Base-by-base conservation (phyloP, 2,797 vertebrate genomes). In the Anguilla pacifica region DNA sequence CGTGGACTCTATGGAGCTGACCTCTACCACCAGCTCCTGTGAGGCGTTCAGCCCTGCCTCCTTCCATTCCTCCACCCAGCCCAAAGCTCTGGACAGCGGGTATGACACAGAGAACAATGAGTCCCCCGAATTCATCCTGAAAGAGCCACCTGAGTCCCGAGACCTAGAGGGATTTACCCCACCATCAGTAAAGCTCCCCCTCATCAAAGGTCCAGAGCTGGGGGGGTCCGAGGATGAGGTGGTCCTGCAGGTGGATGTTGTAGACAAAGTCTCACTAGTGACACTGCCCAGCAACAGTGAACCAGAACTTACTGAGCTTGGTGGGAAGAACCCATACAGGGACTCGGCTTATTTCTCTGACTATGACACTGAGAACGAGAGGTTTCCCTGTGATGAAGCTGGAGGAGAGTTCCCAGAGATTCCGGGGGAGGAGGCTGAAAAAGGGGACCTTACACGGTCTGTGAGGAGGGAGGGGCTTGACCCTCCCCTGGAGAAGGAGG, bases 301-400 rank as follows among this genome's bases (percentile, higher is more conserved):
- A 17, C 93, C 92, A 3, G 92, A 94, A 81, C 95, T 96, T 35
- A 91, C 94, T 3, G 93, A 94, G 9, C 94, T 97, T 2, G 94
- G 95, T 0, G 95, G 97, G 51, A 96, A 98, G 90, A 98, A 95
- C 55, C 97, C 97, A 3, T 97, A 98, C 90, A 95, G 98, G 57
- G 98, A 99, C 95, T 99, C 98, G 0, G 98, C 98, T 22, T 99
- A 99, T 92, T 99, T 99, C 92, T 99, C 98, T 0, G 98, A 99
- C 93, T 97, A 97, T 25, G 98, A 99, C 3, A 22, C 94, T 0
- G 97, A 97, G 91, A 95, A 94, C 0, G 97, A 98, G 89, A 93
- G 93, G 0, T 91, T 93, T 85, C 90, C 90, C 67, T 94, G 87
- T 89, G 95, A 96, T 0, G 96, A 97, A 43, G 94, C 89, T 35